Conservation (phyloP, 2,888 invertebrate genomes). For the Chorisops tibialis region DNA sequence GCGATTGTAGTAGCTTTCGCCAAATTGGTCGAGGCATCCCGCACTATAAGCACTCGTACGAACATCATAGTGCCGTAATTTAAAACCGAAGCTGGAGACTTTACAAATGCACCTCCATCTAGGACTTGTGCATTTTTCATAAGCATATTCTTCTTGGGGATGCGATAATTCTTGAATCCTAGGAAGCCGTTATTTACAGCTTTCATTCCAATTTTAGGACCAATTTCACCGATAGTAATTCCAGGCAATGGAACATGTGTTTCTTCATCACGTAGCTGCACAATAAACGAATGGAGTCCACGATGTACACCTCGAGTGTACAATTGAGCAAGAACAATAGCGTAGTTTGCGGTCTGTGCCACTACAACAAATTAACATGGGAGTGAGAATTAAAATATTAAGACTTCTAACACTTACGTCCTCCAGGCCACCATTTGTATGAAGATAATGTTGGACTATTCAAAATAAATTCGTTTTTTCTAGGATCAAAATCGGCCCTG, state of each 20-base stretch:
- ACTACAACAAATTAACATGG: conserved; percentile 61
- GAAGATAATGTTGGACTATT: conserved; percentile 84
- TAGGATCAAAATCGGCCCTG: conserved; percentile 82
- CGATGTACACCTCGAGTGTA: conserved; percentile 77
- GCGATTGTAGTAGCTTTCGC: conserved; percentile 86
- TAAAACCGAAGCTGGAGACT: conserved; percentile 77
- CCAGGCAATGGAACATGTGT: conserved; percentile 84
- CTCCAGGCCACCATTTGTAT: conserved; percentile 97
- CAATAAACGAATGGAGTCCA: conserved; percentile 91
- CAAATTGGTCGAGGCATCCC: conserved; percentile 72
- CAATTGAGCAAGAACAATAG: conserved; percentile 88
- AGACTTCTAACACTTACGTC: conserved; percentile 65
- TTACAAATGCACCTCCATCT: conserved; percentile 86
- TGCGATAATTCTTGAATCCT: conserved; percentile 80
- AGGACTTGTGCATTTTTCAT: conserved; percentile 94
- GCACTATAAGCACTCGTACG: conserved; percentile 82
- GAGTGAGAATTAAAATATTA: no score
- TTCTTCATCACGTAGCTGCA: conserved; percentile 83
- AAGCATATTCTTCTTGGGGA: conserved; percentile 84
- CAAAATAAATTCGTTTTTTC: conserved; percentile 79
- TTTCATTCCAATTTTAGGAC: conserved; percentile 90
- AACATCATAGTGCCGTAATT: conserved; percentile 84
- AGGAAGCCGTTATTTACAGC: conserved; percentile 91
- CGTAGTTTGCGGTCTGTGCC: conserved; percentile 91
- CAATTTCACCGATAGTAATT: conserved; percentile 92